These are phyloP conservation scores for Rhagium mordax DNA, from an alignment of 2,888 invertebrate species.

Conservation along the genomic window DNA sequence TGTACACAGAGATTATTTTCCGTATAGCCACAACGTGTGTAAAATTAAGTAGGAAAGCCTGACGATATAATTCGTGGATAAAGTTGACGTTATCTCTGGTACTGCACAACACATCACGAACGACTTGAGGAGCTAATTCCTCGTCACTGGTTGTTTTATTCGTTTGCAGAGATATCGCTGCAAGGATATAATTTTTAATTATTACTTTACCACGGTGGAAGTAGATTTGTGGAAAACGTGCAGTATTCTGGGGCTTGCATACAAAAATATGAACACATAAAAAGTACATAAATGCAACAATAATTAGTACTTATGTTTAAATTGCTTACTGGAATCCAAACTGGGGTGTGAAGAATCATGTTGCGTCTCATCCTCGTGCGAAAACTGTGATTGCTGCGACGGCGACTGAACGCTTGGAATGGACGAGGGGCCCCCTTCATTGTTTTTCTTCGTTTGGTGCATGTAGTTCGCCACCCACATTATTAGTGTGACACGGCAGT, in stretches of 20 bases:
- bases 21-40: conserved; percentile 88
- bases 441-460: conserved; percentile 78
- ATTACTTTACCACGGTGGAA: too few relatives aligned
- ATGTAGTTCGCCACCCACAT: conserved; percentile 92
- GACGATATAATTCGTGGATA: conserved; percentile 93
- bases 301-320: too few relatives aligned
- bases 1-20: conserved; percentile 92
- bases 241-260: too few relatives aligned
- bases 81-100: conserved; percentile 94
- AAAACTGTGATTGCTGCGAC: conserved; percentile 64
- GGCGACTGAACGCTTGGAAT: conserved; percentile 42
- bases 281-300: too few relatives aligned
- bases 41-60: conserved; percentile 93
- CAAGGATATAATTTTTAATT: conserved; percentile 36
- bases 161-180: conserved; percentile 66
- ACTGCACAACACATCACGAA: conserved; percentile 89
- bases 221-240: too few relatives aligned
- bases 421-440: conserved; percentile 50
- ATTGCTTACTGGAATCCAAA: conserved; percentile 74
- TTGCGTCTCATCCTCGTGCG: conserved; percentile 70
- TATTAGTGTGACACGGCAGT: conserved; percentile 88
- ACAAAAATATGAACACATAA: too few relatives aligned
- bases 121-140: conserved; percentile 76
- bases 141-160: conserved; percentile 67
- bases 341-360: conserved; percentile 76